Base-by-base conservation (phyloP, 2,797 vertebrate species). In the Toxotes lorentzi region DNA sequence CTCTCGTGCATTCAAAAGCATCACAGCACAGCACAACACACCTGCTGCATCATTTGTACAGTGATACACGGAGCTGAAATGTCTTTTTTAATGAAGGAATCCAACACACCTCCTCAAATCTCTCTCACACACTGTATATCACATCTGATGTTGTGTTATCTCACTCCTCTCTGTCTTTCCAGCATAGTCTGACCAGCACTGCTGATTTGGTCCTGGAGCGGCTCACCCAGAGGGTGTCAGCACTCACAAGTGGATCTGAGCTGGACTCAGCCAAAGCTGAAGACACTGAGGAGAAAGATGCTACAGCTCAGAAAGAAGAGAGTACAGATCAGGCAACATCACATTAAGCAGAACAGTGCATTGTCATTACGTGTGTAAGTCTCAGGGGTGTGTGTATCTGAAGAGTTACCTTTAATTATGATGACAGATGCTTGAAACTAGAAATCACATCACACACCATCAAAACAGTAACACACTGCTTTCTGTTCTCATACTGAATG, bases 111-210 rank as follows among this genome's bases (percentile, higher is more conserved):
- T 17, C 47, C n/a, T 41, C 30, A 32, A 8, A 17, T 12, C 21
- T 35, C 8, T 24, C 27, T 13, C 1, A 7, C 10, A n/a, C 5
- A 9, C 27, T 40, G 23, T 60, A 0, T 0, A 14, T 81, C 30
- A 60, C 6, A 48, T 62, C 21, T 61, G 32, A n/a, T n/a, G 34
- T 45, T 50, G n/a, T 51, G 17, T 60, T 70, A 6, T 51, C 34
- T 47, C 19, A 17, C 21, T 48, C 16, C 38, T 60, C 19, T 59
- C 45, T 71, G 16, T 73, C 27, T 70, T 65, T 70, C 78, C 90
- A 96, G 95, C 95, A 96, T 40, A 94, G 93, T 81, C 93, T 96
- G 1, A 88, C 75, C 77, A 83, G 87, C 84, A 94, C 93, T 1
- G 91, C 95, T 38, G 91, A 93, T 57, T 47, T 96, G 81, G 93